Evolutionary conservation across 2,113 vertebrate species (phyloP).

Genomic region (Nerophis ophidion): DNA sequence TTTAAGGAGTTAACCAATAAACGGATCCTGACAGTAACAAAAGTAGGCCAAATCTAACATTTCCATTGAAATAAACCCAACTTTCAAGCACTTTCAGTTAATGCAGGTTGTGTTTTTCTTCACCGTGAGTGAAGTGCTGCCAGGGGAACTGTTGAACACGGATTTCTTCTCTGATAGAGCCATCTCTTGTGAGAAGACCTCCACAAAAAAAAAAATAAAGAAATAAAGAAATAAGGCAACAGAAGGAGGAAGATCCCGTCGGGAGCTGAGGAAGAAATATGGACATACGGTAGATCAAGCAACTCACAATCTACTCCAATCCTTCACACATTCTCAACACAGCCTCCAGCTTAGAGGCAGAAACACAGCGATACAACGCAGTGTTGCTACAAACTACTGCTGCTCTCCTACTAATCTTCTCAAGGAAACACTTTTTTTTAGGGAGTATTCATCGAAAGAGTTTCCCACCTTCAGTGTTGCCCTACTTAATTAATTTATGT

Average conservation of each 20-base stretch:
- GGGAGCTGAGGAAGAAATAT: slow-evolving; percentile 57
- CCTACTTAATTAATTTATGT: too few relatives aligned
- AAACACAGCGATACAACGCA: background rate
- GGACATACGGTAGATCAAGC: slow-evolving; percentile 57
- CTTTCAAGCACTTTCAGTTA: slow-evolving; percentile 21
- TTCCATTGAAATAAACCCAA: slow-evolving; percentile 12
- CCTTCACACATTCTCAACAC: slow-evolving; percentile 32
- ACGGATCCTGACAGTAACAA: slow-evolving; percentile 1
- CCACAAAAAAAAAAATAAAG: slow-evolving; percentile 57
- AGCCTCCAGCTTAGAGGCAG: slow-evolving; percentile 3
- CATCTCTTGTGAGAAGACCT: slow-evolving; percentile 45
- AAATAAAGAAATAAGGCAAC: slow-evolving; percentile 62
- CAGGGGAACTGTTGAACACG: slow-evolving; percentile 59
- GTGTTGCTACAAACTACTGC: background rate
- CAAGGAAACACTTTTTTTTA: too few relatives aligned
- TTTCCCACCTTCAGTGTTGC: too few relatives aligned
- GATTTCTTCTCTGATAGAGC: slow-evolving; percentile 62
- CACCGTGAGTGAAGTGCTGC: slow-evolving; percentile 52
- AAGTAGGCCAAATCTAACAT: slow-evolving; percentile 10
- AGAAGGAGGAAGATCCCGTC: slow-evolving; percentile 52
- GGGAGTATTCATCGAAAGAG: too few relatives aligned
- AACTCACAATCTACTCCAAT: slow-evolving; percentile 29
- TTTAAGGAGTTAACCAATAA: background rate
- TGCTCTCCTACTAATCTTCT: too few relatives aligned
- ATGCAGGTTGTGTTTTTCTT: slow-evolving; percentile 23